Evolutionary conservation across 2,113 vertebrate genomes (phyloP).

Genomic region (Gnathonemus longibarbis): DNA sequence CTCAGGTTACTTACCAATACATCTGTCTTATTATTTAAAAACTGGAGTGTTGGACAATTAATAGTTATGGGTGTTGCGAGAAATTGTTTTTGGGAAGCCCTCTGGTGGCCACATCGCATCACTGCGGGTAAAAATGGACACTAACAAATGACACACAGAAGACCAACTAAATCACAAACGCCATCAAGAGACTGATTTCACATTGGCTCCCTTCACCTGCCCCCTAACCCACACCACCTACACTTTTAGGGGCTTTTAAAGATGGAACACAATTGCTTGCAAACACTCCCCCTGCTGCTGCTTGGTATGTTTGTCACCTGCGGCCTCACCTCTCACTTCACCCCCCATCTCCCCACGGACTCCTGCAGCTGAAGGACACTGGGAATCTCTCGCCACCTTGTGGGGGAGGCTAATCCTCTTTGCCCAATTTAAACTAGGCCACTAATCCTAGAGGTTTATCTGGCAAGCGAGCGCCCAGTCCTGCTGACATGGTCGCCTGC

Average conservation of each 20-base stretch:
- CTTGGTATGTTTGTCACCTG: background rate
- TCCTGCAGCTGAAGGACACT: slow-evolving; percentile 61
- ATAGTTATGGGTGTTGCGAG: background rate
- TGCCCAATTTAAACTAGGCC: slow-evolving; percentile 73
- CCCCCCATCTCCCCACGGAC: slow-evolving; percentile 32
- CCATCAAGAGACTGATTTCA: background rate
- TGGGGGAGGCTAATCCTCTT: slow-evolving; percentile 73
- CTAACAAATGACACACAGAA: background rate
- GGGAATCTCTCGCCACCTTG: slow-evolving; percentile 66
- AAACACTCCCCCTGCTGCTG: background rate
- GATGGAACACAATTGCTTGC: background rate
- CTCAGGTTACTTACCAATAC: background rate
- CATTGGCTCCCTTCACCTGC: background rate
- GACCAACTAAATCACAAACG: background rate
- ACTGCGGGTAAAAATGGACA: background rate
- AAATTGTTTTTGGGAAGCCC: background rate
- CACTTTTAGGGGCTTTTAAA: background rate
- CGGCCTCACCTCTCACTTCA: slow-evolving; percentile 30
- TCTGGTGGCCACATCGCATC: background rate
- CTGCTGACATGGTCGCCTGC: slow-evolving; percentile 59
- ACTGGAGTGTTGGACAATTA: background rate
- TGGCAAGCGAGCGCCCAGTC: slow-evolving; percentile 64
- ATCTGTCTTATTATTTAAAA: background rate
- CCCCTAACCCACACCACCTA: background rate
- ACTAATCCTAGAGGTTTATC: slow-evolving; percentile 75